Evolutionary conservation across 2,797 vertebrate species (phyloP).

Genomic region (Acipenser transmontanus): DNA sequence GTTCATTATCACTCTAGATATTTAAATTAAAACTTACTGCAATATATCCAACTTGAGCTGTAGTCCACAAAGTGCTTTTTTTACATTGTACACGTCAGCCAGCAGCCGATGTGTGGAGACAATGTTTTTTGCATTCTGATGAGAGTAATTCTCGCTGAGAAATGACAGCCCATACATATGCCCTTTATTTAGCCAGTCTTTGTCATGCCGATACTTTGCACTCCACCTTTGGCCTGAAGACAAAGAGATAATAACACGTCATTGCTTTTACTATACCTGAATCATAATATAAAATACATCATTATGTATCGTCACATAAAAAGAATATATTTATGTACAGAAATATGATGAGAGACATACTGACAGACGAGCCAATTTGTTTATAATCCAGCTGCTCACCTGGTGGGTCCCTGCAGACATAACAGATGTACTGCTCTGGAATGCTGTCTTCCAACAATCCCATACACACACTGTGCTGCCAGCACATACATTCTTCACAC

Average conservation of each 20-base stretch:
- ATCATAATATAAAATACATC: too few relatives aligned
- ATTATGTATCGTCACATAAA: too few relatives aligned
- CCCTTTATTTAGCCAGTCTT: constrained; percentile 78
- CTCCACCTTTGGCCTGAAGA: constrained; percentile 75
- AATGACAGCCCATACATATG: constrained; percentile 78
- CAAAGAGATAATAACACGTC: not conserved
- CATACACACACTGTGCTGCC: constrained; percentile 86
- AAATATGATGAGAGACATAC: not conserved
- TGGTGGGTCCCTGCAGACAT: constrained; percentile 75
- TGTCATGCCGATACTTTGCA: constrained; percentile 75
- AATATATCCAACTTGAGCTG: constrained; percentile 79
- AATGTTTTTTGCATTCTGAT: constrained; percentile 80
- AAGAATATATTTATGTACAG: not conserved
- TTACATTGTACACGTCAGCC: constrained; percentile 73
- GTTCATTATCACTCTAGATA: too few relatives aligned
- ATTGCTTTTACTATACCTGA: too few relatives aligned
- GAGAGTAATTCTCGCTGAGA: constrained; percentile 79
- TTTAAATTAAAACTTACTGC: constrained; percentile 55
- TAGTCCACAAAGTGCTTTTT: constrained; percentile 70
- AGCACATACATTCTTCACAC: constrained; percentile 85
- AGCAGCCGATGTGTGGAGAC: constrained; percentile 79
- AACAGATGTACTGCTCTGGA: constrained; percentile 82
- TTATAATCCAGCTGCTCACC: constrained; percentile 43
- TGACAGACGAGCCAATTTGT: not conserved
- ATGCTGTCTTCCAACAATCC: constrained; percentile 81